phyloP scores from a whole-genome alignment of 2,113 vertebrate genomes.

The Xenopus tropicalis region UCB_Xtro_10.0 CM004446.2:127422501-127423000 shows the following conservation, averaged over 20 bases:
- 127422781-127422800: background rate
- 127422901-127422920: too few relatives aligned
- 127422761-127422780: background rate
- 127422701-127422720: background rate
- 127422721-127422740: background rate
- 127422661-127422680: conserved; percentile 73
- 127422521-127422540: conserved; percentile 89
- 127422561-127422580: conserved; percentile 92
- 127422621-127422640: conserved; percentile 82
- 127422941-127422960: too few relatives aligned
- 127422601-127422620: conserved; percentile 95
- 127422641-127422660: conserved; percentile 82
- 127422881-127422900: background rate
- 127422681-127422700: conserved; percentile 20
- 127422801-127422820: background rate
- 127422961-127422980: background rate
- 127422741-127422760: background rate
- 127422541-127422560: conserved; percentile 93
- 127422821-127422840: background rate
- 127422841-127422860: background rate
- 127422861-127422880: background rate
- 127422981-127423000: conserved; percentile 1
- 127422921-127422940: too few relatives aligned
- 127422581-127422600: conserved; percentile 97
- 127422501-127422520: conserved; percentile 72